Base-by-base conservation (phyloP, 23 tunicate species). In the Styela clava region DNA sequence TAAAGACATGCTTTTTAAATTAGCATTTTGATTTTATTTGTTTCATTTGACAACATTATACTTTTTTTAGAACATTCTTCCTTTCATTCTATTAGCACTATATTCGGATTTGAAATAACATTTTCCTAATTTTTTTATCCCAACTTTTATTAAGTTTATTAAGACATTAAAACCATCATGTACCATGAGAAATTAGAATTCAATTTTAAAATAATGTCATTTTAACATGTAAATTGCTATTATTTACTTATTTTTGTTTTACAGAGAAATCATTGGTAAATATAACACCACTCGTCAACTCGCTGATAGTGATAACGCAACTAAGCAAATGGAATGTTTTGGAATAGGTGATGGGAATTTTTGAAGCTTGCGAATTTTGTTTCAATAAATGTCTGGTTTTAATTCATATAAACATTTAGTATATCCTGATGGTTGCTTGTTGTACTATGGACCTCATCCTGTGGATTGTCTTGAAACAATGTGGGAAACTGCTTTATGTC, bases 381-480 rank as follows among this genome's bases (percentile, higher is more conserved):
- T n/a, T n/a, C n/a, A n/a, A n/a, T n/a, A n/a, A n/a, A n/a, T n/a
- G n/a, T n/a, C n/a, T n/a, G n/a, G n/a, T n/a, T n/a, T n/a, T n/a
- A n/a, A n/a, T n/a, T n/a, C n/a, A n/a, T n/a, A n/a, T 79, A 2
- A 16, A 18, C n/a, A n/a, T 67, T 25, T 68, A 84, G 87, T 33
- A 31, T 84, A 77, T 63, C 87, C 87, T 24, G 12, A 1, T 1
- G 81, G 81, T 64, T 84, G 87, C 33, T 63, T 9, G 32, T 61
- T 52, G 19, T 84, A 68, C 82, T 65, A 79, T 44, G 87, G 87
- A 56, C 87, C 87, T n/a, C 87, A 84, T 76, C 31, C 16, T 2
- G 29, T 74, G 64, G 87, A 74, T 1, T 84, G 87, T 63, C 82
- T 74, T 21, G 44, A 62, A 33, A 84, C 65, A 22, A 64, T 84